Evolutionary conservation across 2,113 vertebrate species (phyloP).

Genomic region (Procapra przewalskii): DNA sequence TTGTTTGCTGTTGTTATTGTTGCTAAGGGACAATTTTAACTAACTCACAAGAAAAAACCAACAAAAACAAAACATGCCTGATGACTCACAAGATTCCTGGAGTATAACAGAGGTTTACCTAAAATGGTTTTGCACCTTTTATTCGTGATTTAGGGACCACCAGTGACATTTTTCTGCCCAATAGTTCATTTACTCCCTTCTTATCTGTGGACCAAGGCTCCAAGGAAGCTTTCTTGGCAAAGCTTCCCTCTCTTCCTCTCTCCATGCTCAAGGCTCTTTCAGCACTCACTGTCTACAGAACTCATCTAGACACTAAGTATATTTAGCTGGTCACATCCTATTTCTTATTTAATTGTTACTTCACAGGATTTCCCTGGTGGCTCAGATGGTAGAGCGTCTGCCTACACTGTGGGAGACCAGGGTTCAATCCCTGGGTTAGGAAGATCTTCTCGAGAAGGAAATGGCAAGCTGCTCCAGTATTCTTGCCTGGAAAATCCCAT

Average conservation of each 20-base stretch:
- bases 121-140: neutral
- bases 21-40: neutral
- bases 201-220: neutral
- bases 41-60: neutral
- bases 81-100: neutral
- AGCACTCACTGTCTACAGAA: neutral
- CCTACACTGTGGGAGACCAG: neutral
- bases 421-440: neutral
- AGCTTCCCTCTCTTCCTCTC: neutral
- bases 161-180: neutral
- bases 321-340: neutral
- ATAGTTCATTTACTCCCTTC: neutral
- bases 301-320: neutral
- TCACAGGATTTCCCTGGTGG: neutral
- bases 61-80: neutral
- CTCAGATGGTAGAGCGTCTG: neutral
- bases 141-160: neutral
- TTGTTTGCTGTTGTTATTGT: neutral
- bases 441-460: neutral
- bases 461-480: neutral
- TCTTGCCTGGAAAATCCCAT: neutral
- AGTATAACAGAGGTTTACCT: neutral
- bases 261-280: neutral
- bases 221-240: neutral
- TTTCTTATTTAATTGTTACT: neutral